Evolutionary conservation across 2,113 vertebrate genomes (phyloP).

Genomic region (Burhinus bistriatus): DNA sequence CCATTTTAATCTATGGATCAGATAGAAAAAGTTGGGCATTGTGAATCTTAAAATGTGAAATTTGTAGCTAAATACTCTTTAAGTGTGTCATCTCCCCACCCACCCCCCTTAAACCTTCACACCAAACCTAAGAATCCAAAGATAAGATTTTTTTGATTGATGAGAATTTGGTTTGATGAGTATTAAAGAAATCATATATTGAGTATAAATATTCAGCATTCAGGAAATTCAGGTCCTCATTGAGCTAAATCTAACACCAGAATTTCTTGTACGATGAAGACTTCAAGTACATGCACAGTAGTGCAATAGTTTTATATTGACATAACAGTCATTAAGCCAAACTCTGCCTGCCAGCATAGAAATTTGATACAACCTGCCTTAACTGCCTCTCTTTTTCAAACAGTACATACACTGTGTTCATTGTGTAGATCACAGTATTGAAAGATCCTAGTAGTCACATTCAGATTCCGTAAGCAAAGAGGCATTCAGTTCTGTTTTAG

Average conservation of each 20-base stretch:
- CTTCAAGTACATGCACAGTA: neutral
- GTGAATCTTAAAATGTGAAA: neutral
- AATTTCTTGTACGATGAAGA: neutral
- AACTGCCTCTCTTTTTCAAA: neutral
- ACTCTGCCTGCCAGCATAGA: neutral
- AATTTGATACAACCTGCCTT: neutral
- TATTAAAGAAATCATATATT: neutral
- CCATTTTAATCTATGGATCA: neutral
- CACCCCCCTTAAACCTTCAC: neutral
- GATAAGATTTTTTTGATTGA: neutral
- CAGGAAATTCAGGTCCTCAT: neutral
- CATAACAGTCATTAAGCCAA: neutral
- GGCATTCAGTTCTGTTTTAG: neutral
- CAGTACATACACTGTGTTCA: slow-evolving; percentile 5
- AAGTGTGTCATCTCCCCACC: neutral
- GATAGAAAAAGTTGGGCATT: neutral
- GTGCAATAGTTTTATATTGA: slow-evolving; percentile 27
- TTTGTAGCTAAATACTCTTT: neutral
- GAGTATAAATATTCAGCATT: neutral
- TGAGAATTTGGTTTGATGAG: neutral
- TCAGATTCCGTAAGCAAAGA: neutral
- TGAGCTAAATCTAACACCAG: neutral
- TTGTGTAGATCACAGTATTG: neutral
- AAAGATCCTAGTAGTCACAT: neutral
- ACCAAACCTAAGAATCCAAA: neutral